Evolutionary conservation across 1,140 invertebrate species (phyloP), one percentile per base, ranked within the genome.

Genomic region (Saxidomus purpurata): DNA sequence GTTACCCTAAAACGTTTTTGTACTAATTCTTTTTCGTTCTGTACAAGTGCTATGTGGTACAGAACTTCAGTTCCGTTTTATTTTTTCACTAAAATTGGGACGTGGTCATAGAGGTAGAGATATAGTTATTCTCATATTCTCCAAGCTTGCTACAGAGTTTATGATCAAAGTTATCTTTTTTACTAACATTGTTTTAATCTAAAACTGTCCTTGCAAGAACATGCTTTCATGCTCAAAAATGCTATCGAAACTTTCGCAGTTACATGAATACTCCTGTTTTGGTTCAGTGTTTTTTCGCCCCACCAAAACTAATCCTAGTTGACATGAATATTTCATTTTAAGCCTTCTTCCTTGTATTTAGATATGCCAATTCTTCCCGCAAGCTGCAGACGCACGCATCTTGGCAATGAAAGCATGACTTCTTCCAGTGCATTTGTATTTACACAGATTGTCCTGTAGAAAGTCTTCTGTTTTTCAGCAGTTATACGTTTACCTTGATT

Each of bases 21-120:
- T 79, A 79, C 76, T 79, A 79, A 79, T 77, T 79, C 28, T 34
- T 36, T 19, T 34, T n/a, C n/a, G 49, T 79, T 38, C 49, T 55
- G 76, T 49, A 79, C 28, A 34, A 25, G 8, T 79, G 76, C 19
- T 34, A 40, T 79, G 28, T 49, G 3, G 31, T 52, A 22, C 76
- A 52, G 76, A 55, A 55, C 49, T 25, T 36, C 31, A 36, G 43
- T 34, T 79, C 31, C 76, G 38, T 67, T 82, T 81, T 79, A n/a
- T 59, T 81, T 81, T 82, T 82, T 67, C 31, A 82, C 80, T 82
- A 82, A 82, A 81, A 82, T 63, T 28, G 80, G 61, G 80, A 55
- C 6, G 15, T 63, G 55, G 59, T 63, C 67, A 52, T 82, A 82
- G 80, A 59, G 11, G 55, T 82, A 82, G 80, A 61, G 28, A 63